Base-by-base conservation (phyloP, 1,140 invertebrate genomes). In the Drosophila kohkoa region DNA sequence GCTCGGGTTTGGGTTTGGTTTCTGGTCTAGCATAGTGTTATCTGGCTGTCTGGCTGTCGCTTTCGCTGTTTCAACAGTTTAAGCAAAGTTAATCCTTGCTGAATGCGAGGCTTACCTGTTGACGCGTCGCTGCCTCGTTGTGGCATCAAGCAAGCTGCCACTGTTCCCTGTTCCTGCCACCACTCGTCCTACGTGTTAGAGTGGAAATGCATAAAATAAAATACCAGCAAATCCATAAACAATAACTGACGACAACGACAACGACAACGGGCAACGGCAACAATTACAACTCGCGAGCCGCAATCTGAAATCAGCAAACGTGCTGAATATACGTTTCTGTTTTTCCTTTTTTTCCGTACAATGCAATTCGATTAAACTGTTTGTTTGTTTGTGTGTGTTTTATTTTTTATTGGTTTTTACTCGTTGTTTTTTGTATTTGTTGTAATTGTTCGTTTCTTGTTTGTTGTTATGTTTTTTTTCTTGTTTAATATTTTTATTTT, bases 41-140 rank as follows among this genome's bases (percentile, higher is more conserved):
- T 35, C 38, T 66, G 8, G 16, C 43, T 48, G 68, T 58, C 49
- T 46, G 13, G 1, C 38, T 38, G 60, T 43, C 68, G 59, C 64
- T 80, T 66, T 74, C 70, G 82, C 79, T 82, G 83, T 87, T 85
- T 60, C 72, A 70, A 71, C 82, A 76, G 72, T 89, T 81, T 76
- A 89, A 88, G 85, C 81, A 89, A 76, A 81, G 71, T 81, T 88
- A 85, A 89, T 88, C 85, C 81, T 72, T 63, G 71, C 77, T 81
- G 77, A 87, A 88, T 75, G 67, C 77, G 73, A 72, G 74, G 81
- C 85, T 88, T 88, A 88, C 85, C 85, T 88, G 85, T 85, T 88
- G 85, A 88, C 62, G 82, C 58, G 62, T 25, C 25, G 41, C 38
- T 45, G 15, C 38, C 38, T 57, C 65, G 25, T 46, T 41, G 68